phyloP scores from a whole-genome alignment of 2,797 vertebrate species.

The Urophycis tenuis region DNA sequence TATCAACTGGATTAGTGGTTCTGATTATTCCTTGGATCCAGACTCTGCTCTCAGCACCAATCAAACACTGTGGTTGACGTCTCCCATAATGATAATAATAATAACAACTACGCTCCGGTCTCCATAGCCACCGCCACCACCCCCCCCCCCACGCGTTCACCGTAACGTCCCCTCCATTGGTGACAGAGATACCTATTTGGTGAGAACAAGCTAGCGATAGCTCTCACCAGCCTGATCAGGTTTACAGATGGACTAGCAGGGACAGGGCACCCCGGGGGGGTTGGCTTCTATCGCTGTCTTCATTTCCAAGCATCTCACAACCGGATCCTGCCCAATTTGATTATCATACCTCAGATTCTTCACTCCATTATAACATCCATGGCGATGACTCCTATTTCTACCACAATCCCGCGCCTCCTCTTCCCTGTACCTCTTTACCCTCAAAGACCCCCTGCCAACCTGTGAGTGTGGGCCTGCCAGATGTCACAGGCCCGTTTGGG shows the following conservation, averaged over 20 bases:
- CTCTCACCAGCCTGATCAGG: conserved; percentile 56
- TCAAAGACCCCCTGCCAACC: conserved; percentile 4
- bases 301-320: not conserved
- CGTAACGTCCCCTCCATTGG: conserved; percentile 8
- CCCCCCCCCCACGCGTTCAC: not conserved
- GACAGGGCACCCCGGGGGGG: conserved; percentile 53
- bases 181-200: conserved; percentile 63
- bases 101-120: conserved; percentile 24
- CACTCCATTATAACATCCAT: conserved; percentile 23
- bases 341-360: conserved; percentile 41
- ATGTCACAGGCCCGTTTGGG: conserved; percentile 29
- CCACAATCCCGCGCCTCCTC: conserved; percentile 16
- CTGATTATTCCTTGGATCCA: conserved; percentile 67
- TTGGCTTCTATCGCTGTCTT: conserved; percentile 54
- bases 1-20: conserved; percentile 73
- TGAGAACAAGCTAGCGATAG: conserved; percentile 71
- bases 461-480: conserved; percentile 29
- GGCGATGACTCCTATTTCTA: conserved; percentile 25
- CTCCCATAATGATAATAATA: conserved; percentile 43
- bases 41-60: conserved; percentile 66
- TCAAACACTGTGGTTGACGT: conserved; percentile 55
- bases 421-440: conserved; percentile 18
- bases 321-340: not conserved
- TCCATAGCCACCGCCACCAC: conserved; percentile 37
- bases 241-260: conserved; percentile 56